Base-by-base conservation (phyloP, 2,797 vertebrate species). In the Acanthurus leucopareius region DNA sequence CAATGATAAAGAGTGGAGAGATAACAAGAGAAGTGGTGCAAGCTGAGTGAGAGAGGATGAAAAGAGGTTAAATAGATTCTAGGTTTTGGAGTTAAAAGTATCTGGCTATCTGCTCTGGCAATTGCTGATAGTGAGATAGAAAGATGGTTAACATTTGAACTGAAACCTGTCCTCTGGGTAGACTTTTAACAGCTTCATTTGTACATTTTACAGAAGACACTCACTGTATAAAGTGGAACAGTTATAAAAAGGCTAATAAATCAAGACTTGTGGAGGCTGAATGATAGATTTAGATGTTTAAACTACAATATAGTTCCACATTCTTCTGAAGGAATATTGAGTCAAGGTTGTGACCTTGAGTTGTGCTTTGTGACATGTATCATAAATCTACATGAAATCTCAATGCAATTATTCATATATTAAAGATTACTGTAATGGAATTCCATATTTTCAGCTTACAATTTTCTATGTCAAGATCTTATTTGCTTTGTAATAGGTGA, bases 41-140 rank as follows among this genome's bases (percentile, higher is more conserved):
- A 74, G 61, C 57, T 10, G 77, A 69, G 68, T 82, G 83, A 83
- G 75, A 75, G 75, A 83, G 80, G 73, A 73, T 82, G 69, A 86
- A 79, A 73, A 60, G 79, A 84, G 86, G 87, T 82, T 83, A 82
- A 75, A 88, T 51, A 82, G 83, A 85, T 77, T 79, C 84, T 73
- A 82, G 75, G 75, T 83, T 56, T 53, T 20, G 22, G 69, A 69
- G 81, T 86, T 75, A 64, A 73, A 81, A 32, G 77, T 51, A 69
- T 75, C 73, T 80, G 76, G 58, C 61, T 77, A 61, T 72, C 68
- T 20, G 54, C 72, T 54, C 57, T 19, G 61, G 57, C 1, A 40
- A 74, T 47, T 59, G n/a, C 72, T 68, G 83, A 82, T 77, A 77
- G 75, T 15, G 63, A 68, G 48, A 63, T 22, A 67, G 76, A 77